Evolutionary conservation across 2,797 vertebrate species (phyloP).

Genomic region (Sardinella longiceps): DNA sequence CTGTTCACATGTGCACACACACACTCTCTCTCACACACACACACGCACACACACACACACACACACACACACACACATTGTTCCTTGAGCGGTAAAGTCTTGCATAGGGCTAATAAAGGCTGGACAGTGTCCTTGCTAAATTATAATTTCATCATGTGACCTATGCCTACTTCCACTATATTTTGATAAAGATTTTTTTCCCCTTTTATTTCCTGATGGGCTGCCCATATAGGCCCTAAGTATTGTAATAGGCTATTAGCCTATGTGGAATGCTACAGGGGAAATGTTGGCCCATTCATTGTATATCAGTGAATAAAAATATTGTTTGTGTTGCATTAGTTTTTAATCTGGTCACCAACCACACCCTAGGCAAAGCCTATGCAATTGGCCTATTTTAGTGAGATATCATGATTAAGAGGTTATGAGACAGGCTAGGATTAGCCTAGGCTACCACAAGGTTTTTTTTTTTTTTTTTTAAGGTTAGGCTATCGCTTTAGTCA

Average conservation of each 20-base stretch:
- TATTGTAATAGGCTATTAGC: too few relatives aligned
- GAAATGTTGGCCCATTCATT: too few relatives aligned
- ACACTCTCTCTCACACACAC: constrained; percentile 28
- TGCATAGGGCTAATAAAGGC: background rate
- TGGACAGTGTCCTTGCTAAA: background rate
- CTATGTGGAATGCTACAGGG: too few relatives aligned
- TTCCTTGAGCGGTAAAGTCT: background rate
- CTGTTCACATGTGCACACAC: constrained; percentile 22
- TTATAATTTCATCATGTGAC: background rate
- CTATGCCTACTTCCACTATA: background rate
- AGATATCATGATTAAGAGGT: too few relatives aligned
- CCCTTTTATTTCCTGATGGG: too few relatives aligned
- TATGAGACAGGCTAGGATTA: too few relatives aligned
- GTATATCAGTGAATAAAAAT: background rate
- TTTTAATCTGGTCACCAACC: background rate
- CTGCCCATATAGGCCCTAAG: too few relatives aligned
- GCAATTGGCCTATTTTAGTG: too few relatives aligned
- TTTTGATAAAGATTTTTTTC: background rate
- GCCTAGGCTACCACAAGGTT: too few relatives aligned
- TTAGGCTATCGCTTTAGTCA: background rate
- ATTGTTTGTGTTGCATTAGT: background rate
- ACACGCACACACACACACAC: constrained; percentile 4
- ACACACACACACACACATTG: background rate
- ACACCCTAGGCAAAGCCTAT: too few relatives aligned
- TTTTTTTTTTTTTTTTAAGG: too few relatives aligned